A percentile compares a stretch with the other conserved stretches of the same genome.
These are phyloP conservation scores for Micronycteris hirsuta DNA, from an alignment of 2,113 vertebrate species.

Conservation along the genomic window DNA sequence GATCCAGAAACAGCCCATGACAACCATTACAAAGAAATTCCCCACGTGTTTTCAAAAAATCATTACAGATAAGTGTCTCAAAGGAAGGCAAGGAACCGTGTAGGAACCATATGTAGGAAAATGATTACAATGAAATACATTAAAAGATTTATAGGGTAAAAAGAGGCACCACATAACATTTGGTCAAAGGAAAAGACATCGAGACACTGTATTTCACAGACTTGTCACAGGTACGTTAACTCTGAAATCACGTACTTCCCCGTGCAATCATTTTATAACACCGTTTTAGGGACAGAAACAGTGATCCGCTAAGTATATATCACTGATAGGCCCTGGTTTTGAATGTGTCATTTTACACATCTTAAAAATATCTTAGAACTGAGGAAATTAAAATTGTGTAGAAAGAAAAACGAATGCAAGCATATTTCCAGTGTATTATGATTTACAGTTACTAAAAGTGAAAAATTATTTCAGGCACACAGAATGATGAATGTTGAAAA, in stretches of 20 bases:
- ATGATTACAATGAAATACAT: not conserved
- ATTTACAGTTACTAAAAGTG: not conserved
- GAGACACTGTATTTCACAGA: not conserved
- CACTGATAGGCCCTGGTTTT: not conserved
- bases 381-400: not conserved
- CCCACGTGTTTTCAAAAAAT: not conserved
- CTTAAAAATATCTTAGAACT: not conserved
- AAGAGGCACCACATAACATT: not conserved
- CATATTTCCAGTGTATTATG: not conserved
- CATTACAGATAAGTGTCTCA: not conserved
- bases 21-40: not conserved
- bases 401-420: not conserved
- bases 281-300: not conserved
- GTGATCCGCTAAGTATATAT: not conserved
- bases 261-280: not conserved
- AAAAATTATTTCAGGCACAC: not conserved
- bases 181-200: not conserved
- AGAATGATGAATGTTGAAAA: not conserved
- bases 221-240: not conserved
- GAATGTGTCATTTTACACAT: not conserved
- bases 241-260: not conserved
- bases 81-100: not conserved
- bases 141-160: not conserved
- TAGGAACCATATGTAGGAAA: not conserved
- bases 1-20: not conserved